Conservation (phyloP, 2,113 vertebrate genomes). For the Aepyceros melampus region DNA sequence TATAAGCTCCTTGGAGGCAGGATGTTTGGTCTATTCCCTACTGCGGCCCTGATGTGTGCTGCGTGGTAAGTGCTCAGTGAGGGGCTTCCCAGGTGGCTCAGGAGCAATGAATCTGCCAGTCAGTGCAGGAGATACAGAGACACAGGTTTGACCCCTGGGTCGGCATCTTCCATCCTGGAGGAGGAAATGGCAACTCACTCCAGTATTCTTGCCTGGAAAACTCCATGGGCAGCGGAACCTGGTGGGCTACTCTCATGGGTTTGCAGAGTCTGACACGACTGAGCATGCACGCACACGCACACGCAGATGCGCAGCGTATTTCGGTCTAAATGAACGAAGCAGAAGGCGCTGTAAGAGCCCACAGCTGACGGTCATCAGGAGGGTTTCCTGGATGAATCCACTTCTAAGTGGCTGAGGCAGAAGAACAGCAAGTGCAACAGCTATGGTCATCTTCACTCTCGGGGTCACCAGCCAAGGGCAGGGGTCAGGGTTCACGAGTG, state of each 20-base stretch:
- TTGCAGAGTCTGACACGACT: not conserved
- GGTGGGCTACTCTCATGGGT: not conserved
- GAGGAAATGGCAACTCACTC: not conserved
- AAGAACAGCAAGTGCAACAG: not conserved
- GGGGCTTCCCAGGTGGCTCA: not conserved
- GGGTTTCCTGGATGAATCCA: not conserved
- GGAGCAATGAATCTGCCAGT: not conserved
- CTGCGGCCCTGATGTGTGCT: not conserved
- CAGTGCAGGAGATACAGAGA: not conserved
- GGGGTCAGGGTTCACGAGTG: not conserved
- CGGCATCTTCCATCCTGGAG: not conserved
- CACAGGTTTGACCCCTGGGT: not conserved
- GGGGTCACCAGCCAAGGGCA: not conserved
- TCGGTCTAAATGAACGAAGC: not conserved
- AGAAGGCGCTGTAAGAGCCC: accelerated
- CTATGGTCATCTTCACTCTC: not conserved
- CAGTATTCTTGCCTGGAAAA: not conserved
- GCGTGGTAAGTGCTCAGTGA: not conserved
- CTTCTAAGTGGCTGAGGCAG: not conserved
- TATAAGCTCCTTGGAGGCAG: not conserved
- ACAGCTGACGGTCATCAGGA: not conserved
- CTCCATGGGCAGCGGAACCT: not conserved
- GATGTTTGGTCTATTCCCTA: not conserved
- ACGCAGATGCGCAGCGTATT: not conserved
- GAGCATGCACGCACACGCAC: not conserved